phyloP scores from a whole-genome alignment of 1,140 invertebrate species.

The Triops cancriformis region DNA sequence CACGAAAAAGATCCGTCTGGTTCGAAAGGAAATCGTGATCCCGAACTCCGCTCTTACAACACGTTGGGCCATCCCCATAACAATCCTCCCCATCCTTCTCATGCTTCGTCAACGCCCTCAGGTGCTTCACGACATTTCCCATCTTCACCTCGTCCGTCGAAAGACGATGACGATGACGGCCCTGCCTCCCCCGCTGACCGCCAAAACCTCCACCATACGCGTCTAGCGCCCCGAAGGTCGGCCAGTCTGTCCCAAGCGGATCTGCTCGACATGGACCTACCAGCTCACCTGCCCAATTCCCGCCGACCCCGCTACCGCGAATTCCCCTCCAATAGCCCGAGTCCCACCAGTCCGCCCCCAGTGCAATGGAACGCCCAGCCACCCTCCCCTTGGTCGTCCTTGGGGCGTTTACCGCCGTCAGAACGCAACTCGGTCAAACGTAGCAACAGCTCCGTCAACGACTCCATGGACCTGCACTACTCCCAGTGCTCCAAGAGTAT shows the following conservation, averaged over 20 bases:
- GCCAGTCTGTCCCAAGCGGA: constrained; percentile 28
- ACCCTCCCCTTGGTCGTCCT: background rate
- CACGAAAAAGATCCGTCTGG: background rate
- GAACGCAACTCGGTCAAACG: background rate
- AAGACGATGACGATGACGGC: background rate
- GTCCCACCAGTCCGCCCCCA: background rate
- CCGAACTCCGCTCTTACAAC: background rate
- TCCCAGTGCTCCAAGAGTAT: background rate
- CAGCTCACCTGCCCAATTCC: background rate
- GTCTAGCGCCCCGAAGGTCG: constrained; percentile 27
- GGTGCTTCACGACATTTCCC: background rate
- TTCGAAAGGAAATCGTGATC: background rate
- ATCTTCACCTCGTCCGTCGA: background rate
- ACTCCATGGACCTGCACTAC: background rate
- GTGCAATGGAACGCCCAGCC: background rate
- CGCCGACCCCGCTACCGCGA: background rate
- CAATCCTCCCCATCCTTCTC: background rate
- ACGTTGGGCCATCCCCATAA: background rate
- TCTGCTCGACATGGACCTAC: constrained; percentile 11
- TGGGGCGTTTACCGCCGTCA: background rate
- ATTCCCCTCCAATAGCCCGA: background rate
- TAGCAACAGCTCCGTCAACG: background rate
- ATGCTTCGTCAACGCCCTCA: background rate
- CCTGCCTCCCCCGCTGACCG: constrained; percentile 4
- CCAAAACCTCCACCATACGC: background rate